These are phyloP conservation scores for Ridgeia piscesae DNA, from an alignment of 1,140 invertebrate species.

Conservation along the genomic window DNA sequence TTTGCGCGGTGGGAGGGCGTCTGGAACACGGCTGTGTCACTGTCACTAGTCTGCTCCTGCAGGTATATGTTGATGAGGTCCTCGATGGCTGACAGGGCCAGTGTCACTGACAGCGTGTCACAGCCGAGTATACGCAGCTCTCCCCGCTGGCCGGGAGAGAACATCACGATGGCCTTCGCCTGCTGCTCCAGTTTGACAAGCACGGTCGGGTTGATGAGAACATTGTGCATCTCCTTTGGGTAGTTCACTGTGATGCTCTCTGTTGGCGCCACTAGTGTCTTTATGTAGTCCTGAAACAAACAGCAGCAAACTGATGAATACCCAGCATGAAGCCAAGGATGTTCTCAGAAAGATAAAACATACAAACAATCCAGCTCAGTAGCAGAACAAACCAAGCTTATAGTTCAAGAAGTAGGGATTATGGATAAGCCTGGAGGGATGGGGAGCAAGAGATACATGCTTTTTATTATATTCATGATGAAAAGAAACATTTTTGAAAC, in stretches of 20 bases:
- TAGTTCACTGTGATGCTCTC: not conserved
- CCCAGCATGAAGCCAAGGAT: too few relatives aligned
- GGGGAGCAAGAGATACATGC: too few relatives aligned
- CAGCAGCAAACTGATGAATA: not conserved
- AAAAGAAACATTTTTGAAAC: too few relatives aligned
- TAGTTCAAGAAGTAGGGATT: too few relatives aligned
- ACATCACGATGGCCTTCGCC: not conserved
- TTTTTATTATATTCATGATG: too few relatives aligned
- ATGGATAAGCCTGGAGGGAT: too few relatives aligned
- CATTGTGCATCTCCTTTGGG: conserved; percentile 8
- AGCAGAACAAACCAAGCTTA: too few relatives aligned
- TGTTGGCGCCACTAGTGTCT: not conserved
- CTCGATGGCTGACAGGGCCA: conserved; percentile 15
- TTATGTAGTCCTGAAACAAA: conserved; percentile 7
- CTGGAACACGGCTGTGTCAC: not conserved
- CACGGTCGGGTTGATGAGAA: conserved; percentile 9
- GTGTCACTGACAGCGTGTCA: conserved; percentile 21
- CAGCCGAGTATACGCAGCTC: not conserved
- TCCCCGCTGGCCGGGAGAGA: not conserved
- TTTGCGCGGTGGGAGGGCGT: not conserved
- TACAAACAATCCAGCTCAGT: too few relatives aligned
- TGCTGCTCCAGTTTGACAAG: conserved; percentile 11
- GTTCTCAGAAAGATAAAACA: too few relatives aligned
- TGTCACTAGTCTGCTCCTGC: not conserved
- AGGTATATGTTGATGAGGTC: conserved; percentile 18